phyloP scores from a whole-genome alignment of 2,888 invertebrate species.

The Nymphalis urticae region DNA sequence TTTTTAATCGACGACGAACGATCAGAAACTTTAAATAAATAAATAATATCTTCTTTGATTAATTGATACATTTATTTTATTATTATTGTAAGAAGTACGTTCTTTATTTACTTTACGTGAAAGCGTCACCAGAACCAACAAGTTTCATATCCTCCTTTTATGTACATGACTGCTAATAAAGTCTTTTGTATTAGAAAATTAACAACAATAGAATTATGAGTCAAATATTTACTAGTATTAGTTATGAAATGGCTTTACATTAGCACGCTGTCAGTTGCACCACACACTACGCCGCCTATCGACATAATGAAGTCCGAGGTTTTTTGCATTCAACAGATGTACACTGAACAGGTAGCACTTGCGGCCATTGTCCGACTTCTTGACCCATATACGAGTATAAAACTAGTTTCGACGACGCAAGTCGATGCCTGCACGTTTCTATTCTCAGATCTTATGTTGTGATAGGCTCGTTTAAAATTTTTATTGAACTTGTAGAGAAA shows the following conservation, averaged over 20 bases:
- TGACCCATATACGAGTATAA: constrained; percentile 34
- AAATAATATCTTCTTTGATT: too few species aligned
- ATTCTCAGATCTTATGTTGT: constrained; percentile 30
- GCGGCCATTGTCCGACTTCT: constrained; percentile 30
- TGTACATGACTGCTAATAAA: too few species aligned
- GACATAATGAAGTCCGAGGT: constrained; percentile 1
- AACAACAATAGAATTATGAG: too few species aligned
- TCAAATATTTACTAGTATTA: too few species aligned
- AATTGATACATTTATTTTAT: too few species aligned
- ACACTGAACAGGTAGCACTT: constrained; percentile 19
- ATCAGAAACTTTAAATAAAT: too few species aligned
- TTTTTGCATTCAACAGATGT: constrained; percentile 31
- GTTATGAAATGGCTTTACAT: background rate
- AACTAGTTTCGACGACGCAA: constrained; percentile 33
- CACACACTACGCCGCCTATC: background rate
- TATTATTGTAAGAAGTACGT: too few species aligned
- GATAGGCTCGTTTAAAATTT: constrained; percentile 31
- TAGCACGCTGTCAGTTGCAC: background rate
- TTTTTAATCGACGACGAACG: too few species aligned
- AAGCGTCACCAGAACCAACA: too few species aligned
- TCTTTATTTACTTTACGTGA: too few species aligned
- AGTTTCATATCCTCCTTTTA: too few species aligned
- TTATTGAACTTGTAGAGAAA: constrained; percentile 32
- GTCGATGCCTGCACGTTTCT: constrained; percentile 34
- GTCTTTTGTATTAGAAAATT: too few species aligned